Base-by-base conservation (phyloP, 2,113 vertebrate species). In the Diphyllodes magnificus region DNA sequence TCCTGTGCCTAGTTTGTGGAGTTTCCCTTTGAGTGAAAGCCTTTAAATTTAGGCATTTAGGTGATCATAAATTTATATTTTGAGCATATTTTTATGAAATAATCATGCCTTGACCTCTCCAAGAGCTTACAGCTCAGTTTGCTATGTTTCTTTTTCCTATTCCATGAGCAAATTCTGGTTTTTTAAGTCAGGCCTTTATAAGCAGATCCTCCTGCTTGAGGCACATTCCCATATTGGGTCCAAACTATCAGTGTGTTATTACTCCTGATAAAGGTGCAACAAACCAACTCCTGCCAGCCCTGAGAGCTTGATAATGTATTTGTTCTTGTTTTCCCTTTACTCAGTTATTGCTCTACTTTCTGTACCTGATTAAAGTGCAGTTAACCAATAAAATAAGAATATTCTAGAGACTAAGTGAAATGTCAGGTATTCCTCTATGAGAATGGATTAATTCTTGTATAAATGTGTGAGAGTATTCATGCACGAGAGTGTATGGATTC, bases 131-230 rank as follows among this genome's bases (percentile, higher is more conserved):
- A 45, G 56, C 59, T 7, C 33, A 57, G 6, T 56, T 88, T 85
- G 14, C 31, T 63, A 0, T 22, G 9, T 39, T 77, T 35, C 19
- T 50, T 13, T 61, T 50, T 39, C 35, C 25, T 72, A 4, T 61
- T 86, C 40, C 0, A 0, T 70, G 21, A 79, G 21, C 8, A 54
- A 20, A 12, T 56, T 21, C 6, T 60, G 9, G 0, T 54, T 61
- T 60, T 40, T 33, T 33, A 33, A 69, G 11, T 84, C 2, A 2
- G 54, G 5, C 27, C 20, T 80, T 45, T 15, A 11, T n/a, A 42
- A 51, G 30, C 60, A 65, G 60, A 30, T 65, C 7, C 9, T 88
- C 4, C n/a, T 70, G 40, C 56, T 85, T 30, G 40, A 71, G 53
- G 24, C n/a, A 6, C 42, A 53, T 87, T 28, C 31, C 30, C n/a